Conservation (phyloP, 64 coral and sea anemone genomes). For the Trachythela sp. region DNA sequence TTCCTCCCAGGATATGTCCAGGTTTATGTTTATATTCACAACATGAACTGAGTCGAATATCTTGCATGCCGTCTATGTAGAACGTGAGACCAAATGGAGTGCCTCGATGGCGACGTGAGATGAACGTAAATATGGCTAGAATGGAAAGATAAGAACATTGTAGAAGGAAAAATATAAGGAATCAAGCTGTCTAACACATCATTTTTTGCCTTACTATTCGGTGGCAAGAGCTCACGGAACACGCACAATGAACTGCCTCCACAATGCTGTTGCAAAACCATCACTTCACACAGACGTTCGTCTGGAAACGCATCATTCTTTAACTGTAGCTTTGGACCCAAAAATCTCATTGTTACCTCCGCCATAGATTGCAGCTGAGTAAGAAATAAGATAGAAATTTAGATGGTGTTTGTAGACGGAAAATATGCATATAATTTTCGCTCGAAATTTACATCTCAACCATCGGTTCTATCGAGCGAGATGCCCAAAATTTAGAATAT, state of each 20-base stretch:
- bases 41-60: constrained; percentile 86
- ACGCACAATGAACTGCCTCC: constrained; percentile 94
- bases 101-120: constrained; percentile 88
- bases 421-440: no score
- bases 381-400: neutral
- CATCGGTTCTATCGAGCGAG: no score
- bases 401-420: neutral
- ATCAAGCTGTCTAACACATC: no score
- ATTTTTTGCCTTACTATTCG: constrained; percentile 63
- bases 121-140: constrained; percentile 92
- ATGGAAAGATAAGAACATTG: neutral
- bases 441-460: no score
- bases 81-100: constrained; percentile 94
- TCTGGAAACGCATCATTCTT: constrained; percentile 90
- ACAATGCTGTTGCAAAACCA: constrained; percentile 97
- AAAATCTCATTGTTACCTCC: constrained; percentile 97
- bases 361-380: constrained; percentile 89
- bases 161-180: neutral
- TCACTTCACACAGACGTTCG: constrained; percentile 83
- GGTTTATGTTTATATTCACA: constrained; percentile 99
- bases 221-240: constrained; percentile 88
- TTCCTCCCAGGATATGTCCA: constrained; percentile 73
- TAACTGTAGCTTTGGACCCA: constrained; percentile 77
- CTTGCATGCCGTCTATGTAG: constrained; percentile 95
- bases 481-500: no score